A percentile compares a stretch with the other conserved stretches of the same genome.
These are phyloP conservation scores for Pherbina coryleti DNA, from an alignment of 2,888 invertebrate genomes.

Conservation along the genomic window DNA sequence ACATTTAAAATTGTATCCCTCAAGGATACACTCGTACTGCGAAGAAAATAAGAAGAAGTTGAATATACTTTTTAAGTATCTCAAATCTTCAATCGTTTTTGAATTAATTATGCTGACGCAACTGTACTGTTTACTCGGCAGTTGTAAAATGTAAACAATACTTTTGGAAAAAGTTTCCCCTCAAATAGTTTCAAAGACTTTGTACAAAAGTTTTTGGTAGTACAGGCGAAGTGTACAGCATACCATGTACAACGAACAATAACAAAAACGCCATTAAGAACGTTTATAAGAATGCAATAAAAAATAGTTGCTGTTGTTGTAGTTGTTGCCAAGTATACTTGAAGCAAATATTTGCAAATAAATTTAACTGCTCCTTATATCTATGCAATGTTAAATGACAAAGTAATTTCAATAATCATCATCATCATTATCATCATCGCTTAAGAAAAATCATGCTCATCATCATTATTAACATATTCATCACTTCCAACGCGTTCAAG, in stretches of 20 bases:
- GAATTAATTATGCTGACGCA: too few relatives aligned
- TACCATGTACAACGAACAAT: not conserved
- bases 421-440: too few relatives aligned
- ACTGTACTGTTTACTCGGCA: too few relatives aligned
- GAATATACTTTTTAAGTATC: too few relatives aligned
- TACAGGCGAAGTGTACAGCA: not conserved
- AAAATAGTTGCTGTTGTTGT: not conserved
- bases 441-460: not conserved
- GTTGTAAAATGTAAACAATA: too few relatives aligned
- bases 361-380: conserved; percentile 36
- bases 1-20: too few relatives aligned
- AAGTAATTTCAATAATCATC: too few relatives aligned
- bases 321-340: not conserved
- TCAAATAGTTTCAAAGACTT: conserved; percentile 28
- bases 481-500: not conserved
- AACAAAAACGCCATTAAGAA: not conserved
- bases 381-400: too few relatives aligned
- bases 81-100: too few relatives aligned
- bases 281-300: not conserved
- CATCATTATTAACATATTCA: not conserved
- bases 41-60: too few relatives aligned
- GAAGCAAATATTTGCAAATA: conserved; percentile 42
- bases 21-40: too few relatives aligned
- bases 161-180: too few relatives aligned
- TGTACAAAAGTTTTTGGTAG: not conserved